Evolutionary conservation across 1,140 invertebrate genomes (phyloP).

Genomic region (Melanaphis sacchari): DNA sequence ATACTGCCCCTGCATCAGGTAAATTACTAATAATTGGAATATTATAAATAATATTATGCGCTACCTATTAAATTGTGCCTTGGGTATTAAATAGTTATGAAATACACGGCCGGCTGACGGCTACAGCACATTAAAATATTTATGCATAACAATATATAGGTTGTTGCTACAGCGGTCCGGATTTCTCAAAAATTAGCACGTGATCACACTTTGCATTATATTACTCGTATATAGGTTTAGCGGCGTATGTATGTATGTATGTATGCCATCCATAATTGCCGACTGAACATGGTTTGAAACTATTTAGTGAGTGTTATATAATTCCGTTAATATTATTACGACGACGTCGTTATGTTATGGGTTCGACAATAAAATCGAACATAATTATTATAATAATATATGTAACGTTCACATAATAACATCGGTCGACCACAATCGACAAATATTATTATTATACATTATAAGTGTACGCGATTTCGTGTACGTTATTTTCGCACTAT

Average conservation of each 20-base stretch:
- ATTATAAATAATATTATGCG: background rate
- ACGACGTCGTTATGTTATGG: background rate
- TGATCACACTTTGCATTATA: background rate
- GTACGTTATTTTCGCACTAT: background rate
- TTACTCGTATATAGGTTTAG: background rate
- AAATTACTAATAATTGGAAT: background rate
- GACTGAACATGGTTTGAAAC: background rate
- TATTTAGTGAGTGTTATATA: background rate
- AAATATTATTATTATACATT: background rate
- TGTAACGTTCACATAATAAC: constrained; percentile 1
- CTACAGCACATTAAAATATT: background rate
- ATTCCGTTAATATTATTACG: background rate
- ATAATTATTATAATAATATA: background rate
- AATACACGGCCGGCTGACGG: background rate
- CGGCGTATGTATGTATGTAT: too few species aligned
- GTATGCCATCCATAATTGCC: background rate
- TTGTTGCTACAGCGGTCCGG: background rate
- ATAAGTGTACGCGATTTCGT: background rate
- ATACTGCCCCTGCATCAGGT: background rate
- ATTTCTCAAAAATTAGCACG: background rate
- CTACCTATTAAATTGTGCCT: background rate
- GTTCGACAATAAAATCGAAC: background rate
- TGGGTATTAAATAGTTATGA: background rate
- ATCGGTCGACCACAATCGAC: background rate
- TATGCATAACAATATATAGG: background rate